Evolutionary conservation across 2,113 vertebrate species (phyloP), one percentile per base, ranked within the genome.

Genomic region (Pelodiscus sinensis): DNA sequence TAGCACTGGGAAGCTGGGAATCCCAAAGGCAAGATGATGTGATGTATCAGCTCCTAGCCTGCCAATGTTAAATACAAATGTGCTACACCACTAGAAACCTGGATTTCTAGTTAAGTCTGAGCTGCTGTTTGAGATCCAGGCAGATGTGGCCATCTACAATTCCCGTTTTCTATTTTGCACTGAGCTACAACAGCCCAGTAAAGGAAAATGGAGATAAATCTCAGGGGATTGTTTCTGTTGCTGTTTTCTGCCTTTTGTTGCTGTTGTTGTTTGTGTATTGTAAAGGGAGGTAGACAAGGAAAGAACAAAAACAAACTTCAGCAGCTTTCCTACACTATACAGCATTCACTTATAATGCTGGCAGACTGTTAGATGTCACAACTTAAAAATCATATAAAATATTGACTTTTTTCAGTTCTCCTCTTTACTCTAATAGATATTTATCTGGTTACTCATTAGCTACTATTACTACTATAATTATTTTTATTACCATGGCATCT

Each of bases 141-240:
- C 56, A 18, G 15, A 50, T 57, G 73, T 24, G 25, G 24, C 12
- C 24, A 57, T 3, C 0, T 3, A 9, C 52, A 50, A 13, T 25
- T 44, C 44, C 44, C 27, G 13, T 77, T 44, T 44, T 77, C 22
- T 9, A 12, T 19, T 1, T 14, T 56, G 52, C 54, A 19, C 7
- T 5, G 21, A 58, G 1, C 15, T 3, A 84, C 82, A 81, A 13
- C 0, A 1, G 18, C 31, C n/a, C 2, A 77, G 38, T 11, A 12
- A 58, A 21, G 44, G 27, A 29, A 22, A 81, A 54, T 1, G 6
- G 50, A 71, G n/a, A 24, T 58, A 65, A 31, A 27, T 5, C 54
- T 68, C 54, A 54, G 52, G 14, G 81, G 60, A 5, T 16, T 27
- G 4, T n/a, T 68, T 14, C n/a, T 44, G 21, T 22, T 44, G 19